Percentiles rank a stretch among this genome's conserved stretches.
Conservation (phyloP, 2,797 vertebrate species). For the Brachymystax lenok region DNA sequence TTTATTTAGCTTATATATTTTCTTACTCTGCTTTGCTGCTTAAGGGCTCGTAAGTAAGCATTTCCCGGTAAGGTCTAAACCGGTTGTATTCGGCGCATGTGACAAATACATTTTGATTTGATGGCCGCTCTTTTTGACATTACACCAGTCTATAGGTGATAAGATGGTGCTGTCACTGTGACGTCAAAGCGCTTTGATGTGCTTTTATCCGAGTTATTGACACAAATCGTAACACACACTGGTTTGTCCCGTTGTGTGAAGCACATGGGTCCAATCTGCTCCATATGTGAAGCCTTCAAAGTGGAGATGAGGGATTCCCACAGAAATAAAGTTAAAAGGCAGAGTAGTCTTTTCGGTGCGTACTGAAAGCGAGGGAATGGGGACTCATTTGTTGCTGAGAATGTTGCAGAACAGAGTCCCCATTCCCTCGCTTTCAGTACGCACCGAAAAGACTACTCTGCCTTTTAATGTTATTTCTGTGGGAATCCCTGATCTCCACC, state of each 20-base stretch:
- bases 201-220: slow-evolving; percentile 52
- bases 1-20: too few species aligned
- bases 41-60: too few species aligned
- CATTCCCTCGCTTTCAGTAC: too few species aligned
- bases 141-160: slow-evolving; percentile 47
- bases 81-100: too few species aligned
- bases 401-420: too few species aligned
- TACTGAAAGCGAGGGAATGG: too few species aligned
- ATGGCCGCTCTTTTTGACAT: slow-evolving; percentile 33
- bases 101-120: neutral
- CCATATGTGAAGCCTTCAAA: slow-evolving; percentile 73
- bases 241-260: slow-evolving; percentile 59
- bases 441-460: too few species aligned
- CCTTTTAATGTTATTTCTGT: slow-evolving; percentile 31
- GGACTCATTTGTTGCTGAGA: too few species aligned
- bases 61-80: too few species aligned
- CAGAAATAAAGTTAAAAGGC: slow-evolving; percentile 26
- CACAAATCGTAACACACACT: slow-evolving; percentile 69
- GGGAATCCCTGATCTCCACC: slow-evolving; percentile 67
- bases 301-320: slow-evolving; percentile 67
- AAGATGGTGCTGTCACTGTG: slow-evolving; percentile 43
- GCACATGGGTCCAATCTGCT: slow-evolving; percentile 63
- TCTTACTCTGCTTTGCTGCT: too few species aligned
- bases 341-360: too few species aligned
- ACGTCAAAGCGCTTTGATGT: slow-evolving; percentile 59